A percentile compares a stretch with the other conserved stretches of the same genome.
phyloP scores from a whole-genome alignment of 2,113 vertebrate genomes.

The Macaca nemestrina region DNA sequence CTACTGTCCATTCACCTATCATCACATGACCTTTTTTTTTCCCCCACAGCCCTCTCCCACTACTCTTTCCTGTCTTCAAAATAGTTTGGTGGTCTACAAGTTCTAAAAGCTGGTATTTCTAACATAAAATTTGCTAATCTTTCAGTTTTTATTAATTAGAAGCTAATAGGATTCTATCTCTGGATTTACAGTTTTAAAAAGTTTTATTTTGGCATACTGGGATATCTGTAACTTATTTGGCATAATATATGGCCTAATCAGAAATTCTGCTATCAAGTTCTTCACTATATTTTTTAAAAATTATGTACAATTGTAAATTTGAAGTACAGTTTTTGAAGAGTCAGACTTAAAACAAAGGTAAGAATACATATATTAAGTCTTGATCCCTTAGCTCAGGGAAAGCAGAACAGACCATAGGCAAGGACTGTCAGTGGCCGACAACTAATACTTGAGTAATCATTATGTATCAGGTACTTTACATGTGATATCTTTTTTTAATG shows the following conservation, averaged over 20 bases:
- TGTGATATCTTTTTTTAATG: background rate
- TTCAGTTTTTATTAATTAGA: constrained; percentile 30
- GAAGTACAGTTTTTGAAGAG: constrained; percentile 10
- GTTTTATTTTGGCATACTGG: constrained; percentile 18
- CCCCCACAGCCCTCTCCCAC: background rate
- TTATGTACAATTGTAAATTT: background rate
- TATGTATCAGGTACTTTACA: background rate
- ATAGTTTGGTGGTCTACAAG: background rate
- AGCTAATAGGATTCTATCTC: background rate
- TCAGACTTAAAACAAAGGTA: background rate
- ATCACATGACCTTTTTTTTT: background rate
- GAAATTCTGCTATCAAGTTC: constrained; percentile 34
- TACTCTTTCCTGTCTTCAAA: background rate
- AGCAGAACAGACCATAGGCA: background rate
- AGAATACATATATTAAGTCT: background rate
- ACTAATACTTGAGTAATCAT: background rate
- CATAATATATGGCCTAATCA: background rate
- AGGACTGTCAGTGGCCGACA: background rate
- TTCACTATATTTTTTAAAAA: background rate
- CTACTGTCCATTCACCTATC: background rate
- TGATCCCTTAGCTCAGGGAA: background rate
- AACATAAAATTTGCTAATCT: background rate
- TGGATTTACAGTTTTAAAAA: background rate
- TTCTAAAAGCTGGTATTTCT: constrained; percentile 22
- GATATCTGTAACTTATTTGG: background rate